Evolutionary conservation across 2,113 vertebrate genomes (phyloP), one percentile per base, ranked within the genome.

Genomic region (Mionectes macconnelli): DNA sequence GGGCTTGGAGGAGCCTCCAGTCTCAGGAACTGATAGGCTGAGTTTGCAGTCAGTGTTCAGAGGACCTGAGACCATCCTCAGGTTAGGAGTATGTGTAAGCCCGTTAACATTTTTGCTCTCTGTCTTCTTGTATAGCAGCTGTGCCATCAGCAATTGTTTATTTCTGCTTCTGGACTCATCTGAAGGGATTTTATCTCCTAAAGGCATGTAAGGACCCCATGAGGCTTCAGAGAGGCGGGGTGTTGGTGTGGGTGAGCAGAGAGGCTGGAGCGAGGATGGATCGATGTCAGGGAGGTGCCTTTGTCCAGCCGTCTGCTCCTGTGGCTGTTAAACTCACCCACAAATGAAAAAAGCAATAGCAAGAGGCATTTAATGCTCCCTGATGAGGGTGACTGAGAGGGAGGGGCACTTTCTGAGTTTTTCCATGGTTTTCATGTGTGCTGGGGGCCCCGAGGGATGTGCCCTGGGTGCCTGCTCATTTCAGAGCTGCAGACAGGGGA

Each of bases 381-480:
- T 3, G 7, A 63, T 62, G 91, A 89, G 69, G 37, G 39, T 47
- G 55, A 42, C 75, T 24, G 76, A 70, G 63, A 93, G 57, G 56
- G 73, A 92, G 87, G 77, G 70, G 50, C 73, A 57, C 33, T 52
- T 60, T 37, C 49, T 50, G 14, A 64, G 53, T 55, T 96, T 91
- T 89, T 49, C 86, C 92, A 53, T 67, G 17, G 0, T 79, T 90
- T 96, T 31, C 35, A 4, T 22, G 50, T 23, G 25, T 67, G 60
- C 75, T 84, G 18, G 60, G 44, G n/a, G 39, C 66, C 90, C 75
- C 4, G 0, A 3, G 94, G 85, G 94, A 77, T 12, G 33, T 57
- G 62, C 53, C 93, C 89, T 79, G 87, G 57, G 81, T 94, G 76
- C 62, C 89, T 96, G 84, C 75, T 93, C 55, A 11, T 95, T 94